Evolutionary conservation across 2,888 invertebrate species (phyloP).

Genomic region (Amphiduros pacificus): DNA sequence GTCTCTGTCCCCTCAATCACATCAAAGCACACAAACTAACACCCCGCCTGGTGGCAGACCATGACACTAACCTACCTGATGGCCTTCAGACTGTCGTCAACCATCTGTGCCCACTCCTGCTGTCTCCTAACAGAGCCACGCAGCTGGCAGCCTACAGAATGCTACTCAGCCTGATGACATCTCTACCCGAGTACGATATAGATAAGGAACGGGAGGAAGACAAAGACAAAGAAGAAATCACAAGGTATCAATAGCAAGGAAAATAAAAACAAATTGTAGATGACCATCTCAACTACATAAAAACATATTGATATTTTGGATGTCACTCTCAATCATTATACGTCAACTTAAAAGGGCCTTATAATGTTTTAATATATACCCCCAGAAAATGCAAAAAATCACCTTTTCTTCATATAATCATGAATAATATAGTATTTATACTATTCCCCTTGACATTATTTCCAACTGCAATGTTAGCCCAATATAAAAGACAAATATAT

Average conservation of each 20-base stretch:
- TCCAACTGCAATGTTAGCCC: too few species aligned
- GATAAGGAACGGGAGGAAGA: background rate
- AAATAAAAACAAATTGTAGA: too few species aligned
- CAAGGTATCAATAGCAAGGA: too few species aligned
- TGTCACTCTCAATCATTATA: too few species aligned
- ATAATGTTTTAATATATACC: too few species aligned
- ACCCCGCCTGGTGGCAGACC: constrained; percentile 47
- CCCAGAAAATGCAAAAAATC: too few species aligned
- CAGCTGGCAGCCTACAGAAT: constrained; percentile 48
- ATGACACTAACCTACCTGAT: constrained; percentile 46
- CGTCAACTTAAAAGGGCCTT: too few species aligned
- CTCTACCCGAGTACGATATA: constrained; percentile 34
- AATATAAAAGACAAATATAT: background rate
- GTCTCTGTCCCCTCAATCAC: constrained; percentile 40
- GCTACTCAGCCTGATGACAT: constrained; percentile 40
- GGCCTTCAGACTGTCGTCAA: constrained; percentile 51
- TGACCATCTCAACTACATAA: too few species aligned
- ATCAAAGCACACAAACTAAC: constrained; percentile 46
- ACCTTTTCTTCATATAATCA: too few species aligned
- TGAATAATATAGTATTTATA: too few species aligned
- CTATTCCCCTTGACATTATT: too few species aligned
- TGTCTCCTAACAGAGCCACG: constrained; percentile 33
- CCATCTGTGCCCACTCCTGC: constrained; percentile 49
- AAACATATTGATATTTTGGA: too few species aligned
- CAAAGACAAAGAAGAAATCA: constrained; percentile 12